Percentiles rank a stretch among this genome's conserved stretches.
These are phyloP conservation scores for Willisornis vidua DNA, from an alignment of 2,113 vertebrate genomes.

Conservation along the genomic window DNA sequence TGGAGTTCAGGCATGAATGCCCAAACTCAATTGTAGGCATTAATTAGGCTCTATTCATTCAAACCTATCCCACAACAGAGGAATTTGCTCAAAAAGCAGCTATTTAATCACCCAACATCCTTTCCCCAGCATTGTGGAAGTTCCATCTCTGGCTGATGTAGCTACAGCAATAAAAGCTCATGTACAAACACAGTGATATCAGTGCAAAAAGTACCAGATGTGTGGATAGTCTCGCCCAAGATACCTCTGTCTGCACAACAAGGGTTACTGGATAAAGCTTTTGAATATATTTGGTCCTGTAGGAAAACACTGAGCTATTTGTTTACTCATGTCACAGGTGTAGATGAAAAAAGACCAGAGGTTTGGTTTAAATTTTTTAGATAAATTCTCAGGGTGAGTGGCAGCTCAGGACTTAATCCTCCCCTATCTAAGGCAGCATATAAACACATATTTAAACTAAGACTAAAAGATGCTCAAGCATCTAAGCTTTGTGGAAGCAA, in stretches of 20 bases:
- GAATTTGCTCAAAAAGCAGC: neutral
- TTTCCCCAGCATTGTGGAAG: neutral
- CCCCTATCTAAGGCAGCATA: neutral
- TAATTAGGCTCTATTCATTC: neutral
- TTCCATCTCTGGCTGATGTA: neutral
- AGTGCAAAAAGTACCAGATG: neutral
- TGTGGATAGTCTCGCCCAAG: neutral
- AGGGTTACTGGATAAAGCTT: neutral
- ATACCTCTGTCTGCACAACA: neutral
- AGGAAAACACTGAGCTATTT: neutral
- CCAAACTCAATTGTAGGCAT: neutral
- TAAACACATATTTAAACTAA: neutral
- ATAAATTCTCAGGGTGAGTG: neutral
- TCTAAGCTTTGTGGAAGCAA: neutral
- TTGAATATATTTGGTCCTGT: neutral
- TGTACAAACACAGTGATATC: neutral
- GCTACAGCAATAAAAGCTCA: neutral
- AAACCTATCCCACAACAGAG: neutral
- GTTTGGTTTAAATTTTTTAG: neutral
- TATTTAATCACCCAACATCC: accelerated
- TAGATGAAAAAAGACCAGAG: neutral
- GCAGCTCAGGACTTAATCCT: neutral
- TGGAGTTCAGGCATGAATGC: neutral
- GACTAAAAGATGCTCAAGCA: neutral
- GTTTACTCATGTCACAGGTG: neutral